Evolutionary conservation across 2,113 vertebrate species (phyloP), one percentile per base, ranked within the genome.

Genomic region (Macaca mulatta): DNA sequence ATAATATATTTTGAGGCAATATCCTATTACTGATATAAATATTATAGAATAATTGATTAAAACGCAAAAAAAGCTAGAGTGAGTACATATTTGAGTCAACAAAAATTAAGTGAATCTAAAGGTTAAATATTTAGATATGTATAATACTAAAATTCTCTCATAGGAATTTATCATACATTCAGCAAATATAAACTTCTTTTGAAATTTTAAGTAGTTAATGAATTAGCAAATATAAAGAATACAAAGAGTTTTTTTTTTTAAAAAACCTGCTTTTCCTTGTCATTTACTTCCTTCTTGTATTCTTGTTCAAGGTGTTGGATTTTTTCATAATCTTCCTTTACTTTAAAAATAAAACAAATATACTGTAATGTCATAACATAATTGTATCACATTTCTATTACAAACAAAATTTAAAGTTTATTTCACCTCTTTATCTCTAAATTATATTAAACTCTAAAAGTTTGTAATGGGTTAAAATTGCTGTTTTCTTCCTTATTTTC

Each of bases 221-320:
- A 93, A 90, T 93, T 90, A 83, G 16, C 23, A 95, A 95, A 93
- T 61, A 91, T 18, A 93, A 90, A 93, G 25, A 85, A 94, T 43
- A 84, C 5, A 89, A 40, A 92, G 32, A 85, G 43, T 79, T 95
- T 7, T 43, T 48, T 77, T 74, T 18, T 2, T 43, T 86, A 81
- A 87, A 98, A 96, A 96, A 99, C 99, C 99, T 99, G 98, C 40
- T 99, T 98, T 93, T 99, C 99, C 98, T 99, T 99, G 86, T 98
- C 97, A 77, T 93, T 98, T 89, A 98, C 97, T 98, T 99, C 98
- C 96, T 98, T 98, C 70, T 98, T 98, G 50, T 98, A 98, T 80
- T 99, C 98, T 85, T 99, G 98, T 97, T 99, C 99, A 83, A 99
- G 97, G 52, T 98, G 98, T 77, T 99, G 99, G 96, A 98, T 97